Evolutionary conservation across 2,888 invertebrate genomes (phyloP).

Genomic region (Mamestra brassicae): DNA sequence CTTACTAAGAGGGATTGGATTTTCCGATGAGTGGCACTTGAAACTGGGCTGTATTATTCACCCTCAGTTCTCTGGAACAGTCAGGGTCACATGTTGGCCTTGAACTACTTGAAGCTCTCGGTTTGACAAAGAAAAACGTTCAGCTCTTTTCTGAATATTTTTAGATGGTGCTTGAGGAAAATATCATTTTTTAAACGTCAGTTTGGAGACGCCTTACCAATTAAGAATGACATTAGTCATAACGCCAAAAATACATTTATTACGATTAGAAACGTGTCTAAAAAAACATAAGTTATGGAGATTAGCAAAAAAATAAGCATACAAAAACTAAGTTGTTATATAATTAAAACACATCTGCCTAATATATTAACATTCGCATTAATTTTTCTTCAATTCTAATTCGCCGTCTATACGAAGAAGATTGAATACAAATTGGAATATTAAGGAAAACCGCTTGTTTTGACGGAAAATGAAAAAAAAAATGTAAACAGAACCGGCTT

Average conservation of each 20-base stretch:
- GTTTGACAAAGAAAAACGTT: conserved; percentile 14
- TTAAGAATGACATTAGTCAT: conserved; percentile 22
- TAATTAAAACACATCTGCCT: conserved; percentile 45
- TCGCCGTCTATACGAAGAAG: conserved; percentile 30
- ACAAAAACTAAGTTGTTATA: conserved; percentile 17
- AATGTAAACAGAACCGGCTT: conserved; percentile 72
- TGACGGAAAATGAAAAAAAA: conserved; percentile 68
- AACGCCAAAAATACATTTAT: conserved; percentile 6
- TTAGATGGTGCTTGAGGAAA: background rate
- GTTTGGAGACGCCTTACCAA: conserved; percentile 9
- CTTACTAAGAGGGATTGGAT: conserved; percentile 14
- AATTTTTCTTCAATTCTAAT: conserved; percentile 35
- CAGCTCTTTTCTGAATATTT: conserved; percentile 32
- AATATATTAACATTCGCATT: conserved; percentile 38
- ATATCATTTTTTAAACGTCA: background rate
- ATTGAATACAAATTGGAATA: conserved; percentile 59
- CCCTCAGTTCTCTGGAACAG: conserved; percentile 30
- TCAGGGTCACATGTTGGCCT: conserved; percentile 44
- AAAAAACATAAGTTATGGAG: conserved; percentile 26
- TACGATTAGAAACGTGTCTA: conserved; percentile 5
- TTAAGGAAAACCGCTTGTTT: conserved; percentile 58
- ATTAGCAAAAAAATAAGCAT: conserved; percentile 34
- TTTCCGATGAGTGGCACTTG: conserved; percentile 29
- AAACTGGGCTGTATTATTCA: conserved; percentile 45
- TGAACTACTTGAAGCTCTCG: conserved; percentile 43